A percentile compares a stretch with the other conserved stretches of the same genome.
Evolutionary conservation across 2,797 vertebrate species (phyloP).

Genomic region (Trachops cirrhosus): DNA sequence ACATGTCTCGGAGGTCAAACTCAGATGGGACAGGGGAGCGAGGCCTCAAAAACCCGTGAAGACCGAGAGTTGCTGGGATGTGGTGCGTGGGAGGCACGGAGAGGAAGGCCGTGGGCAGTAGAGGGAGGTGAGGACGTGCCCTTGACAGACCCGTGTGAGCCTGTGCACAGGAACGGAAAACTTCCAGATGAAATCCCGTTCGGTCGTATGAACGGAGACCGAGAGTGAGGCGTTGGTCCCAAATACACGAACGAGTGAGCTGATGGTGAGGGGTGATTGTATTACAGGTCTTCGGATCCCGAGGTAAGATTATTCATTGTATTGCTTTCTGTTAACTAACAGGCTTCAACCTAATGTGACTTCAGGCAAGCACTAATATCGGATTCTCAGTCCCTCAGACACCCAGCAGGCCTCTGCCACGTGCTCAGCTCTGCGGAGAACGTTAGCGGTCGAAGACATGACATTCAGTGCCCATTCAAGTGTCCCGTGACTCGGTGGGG

Average conservation of each 20-base stretch:
- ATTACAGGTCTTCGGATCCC: neutral
- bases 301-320: neutral
- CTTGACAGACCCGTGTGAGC: neutral
- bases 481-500: neutral
- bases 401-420: neutral
- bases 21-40: neutral
- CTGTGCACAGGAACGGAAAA: neutral
- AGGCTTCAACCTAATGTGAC: neutral
- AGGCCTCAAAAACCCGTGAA: neutral
- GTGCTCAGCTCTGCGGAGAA: neutral
- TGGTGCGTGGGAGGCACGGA: fast-evolving
- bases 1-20: neutral
- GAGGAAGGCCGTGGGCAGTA: neutral
- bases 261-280: neutral
- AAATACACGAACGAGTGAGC: neutral
- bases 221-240: neutral
- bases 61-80: neutral
- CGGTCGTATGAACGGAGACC: neutral
- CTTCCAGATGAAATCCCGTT: neutral
- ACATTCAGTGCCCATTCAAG: neutral
- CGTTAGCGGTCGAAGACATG: neutral
- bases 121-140: neutral
- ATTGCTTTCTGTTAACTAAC: neutral
- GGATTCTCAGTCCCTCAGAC: neutral
- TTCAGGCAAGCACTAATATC: neutral